A percentile compares a stretch with the other conserved stretches of the same genome.
phyloP scores from a whole-genome alignment of 2,797 vertebrate genomes.

The Argya squamiceps region DNA sequence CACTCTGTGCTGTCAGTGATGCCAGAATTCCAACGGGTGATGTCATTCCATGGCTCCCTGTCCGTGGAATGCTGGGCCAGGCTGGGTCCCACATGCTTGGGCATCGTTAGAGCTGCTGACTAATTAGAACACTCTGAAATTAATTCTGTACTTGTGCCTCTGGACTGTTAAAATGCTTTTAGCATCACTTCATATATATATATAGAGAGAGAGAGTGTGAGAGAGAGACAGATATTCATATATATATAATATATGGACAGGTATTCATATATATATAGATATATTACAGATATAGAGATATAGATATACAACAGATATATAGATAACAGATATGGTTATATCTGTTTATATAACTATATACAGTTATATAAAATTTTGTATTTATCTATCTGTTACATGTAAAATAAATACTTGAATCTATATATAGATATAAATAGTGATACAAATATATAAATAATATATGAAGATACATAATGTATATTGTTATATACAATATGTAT shows the following conservation, averaged over 20 bases:
- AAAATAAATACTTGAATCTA: not conserved
- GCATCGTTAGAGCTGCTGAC: not conserved
- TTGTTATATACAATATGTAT: not conserved
- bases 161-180: not conserved
- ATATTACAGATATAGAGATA: not conserved
- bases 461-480: not conserved
- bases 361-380: not conserved
- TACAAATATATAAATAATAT: not conserved
- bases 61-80: not conserved
- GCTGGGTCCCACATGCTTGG: not conserved
- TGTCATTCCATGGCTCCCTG: not conserved
- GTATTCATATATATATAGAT: not conserved
- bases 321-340: not conserved
- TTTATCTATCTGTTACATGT: not conserved
- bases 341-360: no score
- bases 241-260: no score
- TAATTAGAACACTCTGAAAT: not conserved
- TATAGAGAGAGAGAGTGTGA: no score
- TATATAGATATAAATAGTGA: not conserved
- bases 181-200: not conserved
- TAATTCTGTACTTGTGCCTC: not conserved
- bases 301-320: not conserved
- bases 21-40: fast-evolving
- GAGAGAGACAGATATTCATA: no score
- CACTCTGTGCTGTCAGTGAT: no score